Evolutionary conservation across 2,888 invertebrate species (phyloP).

Genomic region (Lasiommata megera): DNA sequence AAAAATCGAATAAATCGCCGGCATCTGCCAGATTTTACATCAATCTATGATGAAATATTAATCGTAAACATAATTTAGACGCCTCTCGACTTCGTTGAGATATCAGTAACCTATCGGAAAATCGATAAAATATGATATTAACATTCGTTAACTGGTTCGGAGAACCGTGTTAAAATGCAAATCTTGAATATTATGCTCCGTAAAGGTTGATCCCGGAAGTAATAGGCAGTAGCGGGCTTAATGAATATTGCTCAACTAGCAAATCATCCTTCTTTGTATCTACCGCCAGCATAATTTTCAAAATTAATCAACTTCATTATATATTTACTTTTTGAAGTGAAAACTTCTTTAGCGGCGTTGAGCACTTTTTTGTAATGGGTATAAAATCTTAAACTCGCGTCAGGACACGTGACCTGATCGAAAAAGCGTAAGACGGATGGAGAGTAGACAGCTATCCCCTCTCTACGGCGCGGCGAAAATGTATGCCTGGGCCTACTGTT

Average conservation of each 20-base stretch:
- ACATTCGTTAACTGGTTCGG: slow-evolving; percentile 34
- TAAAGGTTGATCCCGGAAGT: slow-evolving; percentile 27
- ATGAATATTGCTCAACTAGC: slow-evolving; percentile 1
- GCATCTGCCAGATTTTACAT: slow-evolving; percentile 33
- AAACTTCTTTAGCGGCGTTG: too few relatives aligned
- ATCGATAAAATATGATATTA: slow-evolving; percentile 32
- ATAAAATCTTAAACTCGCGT: too few relatives aligned
- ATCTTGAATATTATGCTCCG: slow-evolving; percentile 18
- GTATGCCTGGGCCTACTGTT: too few relatives aligned
- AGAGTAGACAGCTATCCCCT: too few relatives aligned
- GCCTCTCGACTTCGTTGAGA: slow-evolving; percentile 33
- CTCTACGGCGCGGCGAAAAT: too few relatives aligned
- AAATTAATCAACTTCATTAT: neutral
- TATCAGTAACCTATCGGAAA: slow-evolving; percentile 34
- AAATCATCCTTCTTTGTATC: neutral
- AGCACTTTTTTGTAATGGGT: too few relatives aligned
- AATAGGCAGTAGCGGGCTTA: slow-evolving; percentile 16
- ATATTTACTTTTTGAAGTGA: too few relatives aligned
- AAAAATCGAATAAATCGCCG: slow-evolving; percentile 28
- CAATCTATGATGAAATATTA: slow-evolving; percentile 37
- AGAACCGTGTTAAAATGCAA: slow-evolving; percentile 30
- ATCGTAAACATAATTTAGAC: slow-evolving; percentile 40
- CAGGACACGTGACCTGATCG: too few relatives aligned
- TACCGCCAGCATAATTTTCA: neutral
- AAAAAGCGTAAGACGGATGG: too few relatives aligned